Evolutionary conservation across 2,113 vertebrate genomes (phyloP), one percentile per base, ranked within the genome.

Genomic region (Larimichthys crocea): DNA sequence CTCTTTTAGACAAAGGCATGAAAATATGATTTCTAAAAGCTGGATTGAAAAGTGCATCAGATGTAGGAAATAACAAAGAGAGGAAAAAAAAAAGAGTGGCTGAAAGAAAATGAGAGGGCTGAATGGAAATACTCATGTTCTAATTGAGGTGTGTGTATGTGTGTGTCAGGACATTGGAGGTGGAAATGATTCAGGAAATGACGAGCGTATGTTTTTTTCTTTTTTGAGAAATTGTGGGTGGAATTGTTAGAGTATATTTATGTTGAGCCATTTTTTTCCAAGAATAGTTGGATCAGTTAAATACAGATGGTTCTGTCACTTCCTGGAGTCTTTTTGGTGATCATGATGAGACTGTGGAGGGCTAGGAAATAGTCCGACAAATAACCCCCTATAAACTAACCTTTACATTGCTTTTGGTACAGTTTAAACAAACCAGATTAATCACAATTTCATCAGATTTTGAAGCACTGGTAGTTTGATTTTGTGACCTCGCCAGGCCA

Each of bases 1-100:
- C 4, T 75, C 26, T 49, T 74, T 1, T 35, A 35, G 35, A 46
- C 29, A n/a, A 46, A 40, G 62, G 26, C 73, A 76, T 63, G 73
- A n/a, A 44, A 49, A 83, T 50, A 19, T 69, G 17, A 79, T 81
- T 78, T 81, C 78, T 78, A 59, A 67, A 20, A 70, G 4, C 46
- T 59, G 4, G 16, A n/a, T 10, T 78, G 70, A 86, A 48, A 78
- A 74, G 77, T 70, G 74, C 42, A 61, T 85, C 69, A 60, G 52
- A 56, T 56, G 40, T 35, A 52, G 80, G n/a, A 73, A 76, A 64
- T 20, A 79, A 68, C 52, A 29, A 11, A 48, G 56, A 20, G 4
- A 48, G 11, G 16, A 1, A 20, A 60, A 0, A 22, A 24, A 24
- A 24, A 6, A 53, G 48, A 77, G 59, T 46, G 68, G 57, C 7